These are phyloP conservation scores for Hylomyscus alleni DNA, from an alignment of 2,797 vertebrate species.

Conservation along the genomic window DNA sequence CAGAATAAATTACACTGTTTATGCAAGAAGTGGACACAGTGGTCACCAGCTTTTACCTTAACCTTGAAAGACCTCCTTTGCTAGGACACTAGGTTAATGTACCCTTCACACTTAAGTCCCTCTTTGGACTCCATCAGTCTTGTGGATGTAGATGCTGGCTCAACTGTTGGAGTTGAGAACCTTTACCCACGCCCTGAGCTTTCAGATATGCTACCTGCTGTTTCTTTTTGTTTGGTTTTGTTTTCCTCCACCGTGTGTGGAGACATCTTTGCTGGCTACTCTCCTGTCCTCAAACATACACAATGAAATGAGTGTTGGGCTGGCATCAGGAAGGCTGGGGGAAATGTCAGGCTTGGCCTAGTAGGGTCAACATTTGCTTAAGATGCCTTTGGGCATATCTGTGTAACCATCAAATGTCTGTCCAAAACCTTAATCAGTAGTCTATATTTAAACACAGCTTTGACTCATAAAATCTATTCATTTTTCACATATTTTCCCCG, in stretches of 20 bases:
- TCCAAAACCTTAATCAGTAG: constrained; percentile 60
- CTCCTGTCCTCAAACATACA: background rate
- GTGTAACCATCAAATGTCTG: constrained; percentile 53
- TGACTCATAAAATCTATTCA: constrained; percentile 67
- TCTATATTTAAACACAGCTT: constrained; percentile 69
- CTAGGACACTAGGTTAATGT: background rate
- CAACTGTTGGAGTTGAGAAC: background rate
- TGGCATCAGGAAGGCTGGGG: background rate
- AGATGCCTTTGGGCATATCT: constrained; percentile 55
- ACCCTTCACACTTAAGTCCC: background rate
- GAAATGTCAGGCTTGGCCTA: constrained; percentile 59
- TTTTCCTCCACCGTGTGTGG: background rate
- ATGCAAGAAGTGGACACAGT: constrained; percentile 57
- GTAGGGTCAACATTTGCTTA: constrained; percentile 73
- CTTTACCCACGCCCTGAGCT: background rate
- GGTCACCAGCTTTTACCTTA: background rate
- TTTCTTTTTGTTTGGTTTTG: background rate
- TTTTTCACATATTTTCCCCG: constrained; percentile 66
- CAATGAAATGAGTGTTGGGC: background rate
- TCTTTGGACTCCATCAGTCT: background rate
- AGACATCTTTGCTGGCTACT: background rate
- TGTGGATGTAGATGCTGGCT: background rate
- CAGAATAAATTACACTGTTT: constrained; percentile 56
- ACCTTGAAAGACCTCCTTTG: constrained; percentile 60
- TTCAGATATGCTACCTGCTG: background rate